Base-by-base conservation (phyloP, 2,797 vertebrate species). In the Hozukius guyotensis region DNA sequence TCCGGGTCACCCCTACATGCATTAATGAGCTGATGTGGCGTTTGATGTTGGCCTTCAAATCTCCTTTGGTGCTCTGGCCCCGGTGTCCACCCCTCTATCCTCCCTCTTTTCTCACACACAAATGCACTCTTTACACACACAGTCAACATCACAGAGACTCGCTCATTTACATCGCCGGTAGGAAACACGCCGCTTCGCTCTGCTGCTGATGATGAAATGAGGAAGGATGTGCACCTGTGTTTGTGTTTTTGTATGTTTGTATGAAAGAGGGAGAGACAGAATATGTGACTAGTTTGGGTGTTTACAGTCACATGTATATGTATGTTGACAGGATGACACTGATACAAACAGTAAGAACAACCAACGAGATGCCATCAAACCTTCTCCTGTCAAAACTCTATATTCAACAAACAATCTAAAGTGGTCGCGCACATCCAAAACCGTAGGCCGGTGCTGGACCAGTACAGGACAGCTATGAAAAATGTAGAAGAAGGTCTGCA, bases 21-120 rank as follows among this genome's bases (percentile, higher is more conserved):
- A 91, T 94, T 94, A 93, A 95, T 93, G 94, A 94, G 91, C 89
- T 88, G 90, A 82, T 84, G 87, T 55, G 2, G 24, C 24, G 79
- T 95, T 93, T 94, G 92, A 94, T 93, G 92, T 94, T 84, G 92
- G 91, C 91, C 93, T 93, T 94, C 86, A 90, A 91, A 86, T 90
- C 86, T 94, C 87, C 91, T 90, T 92, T 93, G 86, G 83, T 72
- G 64, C 84, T 85, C 62, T 80, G 88, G 89, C 81, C 86, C 83
- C 14, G 25, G 81, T 75, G 89, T 89, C 86, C 76, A 75, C 77
- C 87, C 69, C 77, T 86, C 84, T 36, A 74, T 81, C 82, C 82
- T 63, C 75, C 55, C 66, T 66, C 67, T 63, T 68, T 57, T 71
- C 82, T 70, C 52, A 16, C 81, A 79, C 85, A 80, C 75, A 83